Evolutionary conservation across 2,797 vertebrate species (phyloP).

Genomic region (Gambusia yucatana): DNA sequence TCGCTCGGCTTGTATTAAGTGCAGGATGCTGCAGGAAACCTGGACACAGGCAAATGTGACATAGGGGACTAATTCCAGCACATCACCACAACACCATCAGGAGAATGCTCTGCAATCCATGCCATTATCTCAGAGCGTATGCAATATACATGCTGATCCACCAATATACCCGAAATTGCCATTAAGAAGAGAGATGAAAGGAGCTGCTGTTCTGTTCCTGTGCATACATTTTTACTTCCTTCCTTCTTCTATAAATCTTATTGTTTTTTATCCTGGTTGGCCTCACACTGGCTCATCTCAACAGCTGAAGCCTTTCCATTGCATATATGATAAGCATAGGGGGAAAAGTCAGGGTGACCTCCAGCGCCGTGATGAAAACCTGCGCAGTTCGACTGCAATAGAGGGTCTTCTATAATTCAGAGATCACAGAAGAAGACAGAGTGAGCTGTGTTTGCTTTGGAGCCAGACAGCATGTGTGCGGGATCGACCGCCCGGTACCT

Average conservation of each 20-base stretch:
- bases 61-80: conserved; percentile 69
- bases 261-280: conserved; percentile 63
- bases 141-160: conserved; percentile 79
- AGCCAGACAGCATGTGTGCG: conserved; percentile 33
- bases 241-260: conserved; percentile 72
- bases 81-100: conserved; percentile 69
- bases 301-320: conserved; percentile 52
- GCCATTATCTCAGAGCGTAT: conserved; percentile 69
- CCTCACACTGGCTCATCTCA: conserved; percentile 64
- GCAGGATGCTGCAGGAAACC: conserved; percentile 60
- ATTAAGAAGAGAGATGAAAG: conserved; percentile 72
- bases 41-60: conserved; percentile 65
- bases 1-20: conserved; percentile 64
- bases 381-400: conserved; percentile 72
- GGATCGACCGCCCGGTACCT: conserved; percentile 28
- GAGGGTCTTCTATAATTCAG: conserved; percentile 79
- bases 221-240: conserved; percentile 61
- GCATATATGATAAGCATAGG: conserved; percentile 74
- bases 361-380: conserved; percentile 76
- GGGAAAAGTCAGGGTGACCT: conserved; percentile 77
- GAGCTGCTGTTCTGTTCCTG: conserved; percentile 42
- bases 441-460: conserved; percentile 36
- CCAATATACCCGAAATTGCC: conserved; percentile 66
- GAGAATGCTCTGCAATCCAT: conserved; percentile 54
- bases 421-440: conserved; percentile 63